Conservation (phyloP, 2,113 vertebrate genomes). For the Triplophysa rosa region DNA sequence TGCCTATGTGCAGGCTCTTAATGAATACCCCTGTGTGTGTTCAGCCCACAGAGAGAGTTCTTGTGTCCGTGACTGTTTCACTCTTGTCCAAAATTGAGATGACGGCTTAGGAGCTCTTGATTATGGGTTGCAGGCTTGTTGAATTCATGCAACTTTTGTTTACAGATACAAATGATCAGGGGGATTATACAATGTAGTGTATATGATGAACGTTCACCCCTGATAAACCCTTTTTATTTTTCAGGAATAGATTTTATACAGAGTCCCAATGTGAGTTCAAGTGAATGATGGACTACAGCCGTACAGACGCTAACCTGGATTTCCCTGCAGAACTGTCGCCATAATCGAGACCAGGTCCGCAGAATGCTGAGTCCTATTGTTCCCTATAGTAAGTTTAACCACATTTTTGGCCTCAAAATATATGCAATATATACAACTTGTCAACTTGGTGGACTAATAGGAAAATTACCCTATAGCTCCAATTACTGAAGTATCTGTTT, state of each 20-base stretch:
- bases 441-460: not conserved
- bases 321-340: constrained; percentile 71
- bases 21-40: constrained; percentile 75
- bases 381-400: constrained; percentile 78
- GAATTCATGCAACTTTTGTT: constrained; percentile 28
- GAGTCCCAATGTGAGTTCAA: constrained; percentile 63
- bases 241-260: constrained; percentile 63
- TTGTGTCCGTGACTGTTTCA: constrained; percentile 29
- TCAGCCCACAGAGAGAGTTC: constrained; percentile 59
- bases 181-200: constrained; percentile 21
- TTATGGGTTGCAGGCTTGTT: constrained; percentile 8
- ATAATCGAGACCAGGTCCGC: constrained; percentile 75
- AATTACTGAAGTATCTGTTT: not conserved
- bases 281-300: constrained; percentile 75
- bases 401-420: constrained; percentile 40
- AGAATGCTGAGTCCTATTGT: constrained; percentile 84
- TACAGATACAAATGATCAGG: not conserved
- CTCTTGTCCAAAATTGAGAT: constrained; percentile 9
- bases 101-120: constrained; percentile 10
- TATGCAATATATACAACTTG: not conserved
- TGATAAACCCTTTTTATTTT: constrained; percentile 27
- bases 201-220: constrained; percentile 23
- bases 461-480: not conserved
- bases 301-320: constrained; percentile 70
- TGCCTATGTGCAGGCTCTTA: constrained; percentile 64